Conservation (phyloP, 2,888 invertebrate species). For the Theodoxus fluviatilis region DNA sequence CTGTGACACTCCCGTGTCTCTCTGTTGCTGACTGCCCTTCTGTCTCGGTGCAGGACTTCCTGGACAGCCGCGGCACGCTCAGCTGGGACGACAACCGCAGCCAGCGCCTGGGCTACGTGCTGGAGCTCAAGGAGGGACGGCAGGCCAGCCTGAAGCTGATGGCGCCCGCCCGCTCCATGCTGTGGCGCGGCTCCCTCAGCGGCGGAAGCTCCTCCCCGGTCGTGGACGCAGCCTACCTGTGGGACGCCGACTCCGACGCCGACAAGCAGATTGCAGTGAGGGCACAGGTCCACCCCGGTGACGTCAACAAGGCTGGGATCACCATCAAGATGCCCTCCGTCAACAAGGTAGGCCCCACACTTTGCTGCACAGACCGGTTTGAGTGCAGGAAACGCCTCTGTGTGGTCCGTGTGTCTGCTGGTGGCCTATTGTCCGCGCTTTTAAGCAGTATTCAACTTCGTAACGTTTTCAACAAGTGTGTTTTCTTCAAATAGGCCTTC, state of each 20-base stretch:
- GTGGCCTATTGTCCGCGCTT: too few species aligned
- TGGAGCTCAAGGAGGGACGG: slow-evolving; percentile 27
- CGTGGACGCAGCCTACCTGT: slow-evolving; percentile 40
- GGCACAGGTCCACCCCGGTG: slow-evolving; percentile 34
- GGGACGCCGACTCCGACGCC: slow-evolving; percentile 50
- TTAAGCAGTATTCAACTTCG: too few species aligned
- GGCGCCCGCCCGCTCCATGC: slow-evolving; percentile 36
- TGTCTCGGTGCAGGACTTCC: slow-evolving; percentile 17
- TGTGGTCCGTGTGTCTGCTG: too few species aligned
- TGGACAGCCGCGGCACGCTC: slow-evolving; percentile 39
- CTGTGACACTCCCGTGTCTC: too few species aligned
- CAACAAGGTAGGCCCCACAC: slow-evolving; percentile 34
- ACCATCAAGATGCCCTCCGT: slow-evolving; percentile 42
- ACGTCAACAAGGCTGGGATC: slow-evolving; percentile 39
- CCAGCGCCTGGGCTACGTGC: slow-evolving; percentile 34
- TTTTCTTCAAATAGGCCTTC: too few species aligned
- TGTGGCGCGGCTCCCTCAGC: slow-evolving; percentile 27
- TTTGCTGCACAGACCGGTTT: too few species aligned
- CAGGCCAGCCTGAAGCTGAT: slow-evolving; percentile 36
- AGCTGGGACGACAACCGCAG: slow-evolving; percentile 40
- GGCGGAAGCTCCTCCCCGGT: slow-evolving; percentile 36
- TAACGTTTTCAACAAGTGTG: too few species aligned
- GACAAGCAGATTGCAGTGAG: slow-evolving; percentile 43
- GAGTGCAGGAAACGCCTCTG: too few species aligned
- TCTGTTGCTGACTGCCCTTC: slow-evolving; percentile 30